Base-by-base conservation (phyloP, 2,888 invertebrate species). In the Hipparchia sbordonii region DNA sequence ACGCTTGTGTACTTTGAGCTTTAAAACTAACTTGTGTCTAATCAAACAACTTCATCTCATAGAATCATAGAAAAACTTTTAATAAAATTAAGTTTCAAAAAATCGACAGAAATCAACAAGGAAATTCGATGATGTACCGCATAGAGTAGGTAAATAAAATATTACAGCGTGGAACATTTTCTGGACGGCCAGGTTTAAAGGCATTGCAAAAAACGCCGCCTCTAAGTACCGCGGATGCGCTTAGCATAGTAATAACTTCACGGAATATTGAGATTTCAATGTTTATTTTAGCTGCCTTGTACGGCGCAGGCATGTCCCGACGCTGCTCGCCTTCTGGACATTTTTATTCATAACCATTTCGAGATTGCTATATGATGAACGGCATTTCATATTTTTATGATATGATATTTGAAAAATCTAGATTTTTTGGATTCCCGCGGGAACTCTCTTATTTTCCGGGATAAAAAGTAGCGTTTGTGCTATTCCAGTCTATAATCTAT, bases 231-330 rank as follows among this genome's bases (percentile, higher is more conserved):
- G 67, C 60, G 39, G 65, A 72, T 66, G 71, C 72, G 66, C 68
- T 76, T 69, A 76, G 76, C 76, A 76, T 74, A 74, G 57, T 57
- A 70, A 72, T 71, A 71, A 57, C 67, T 72, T 66, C 72, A 68
- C 51, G 67, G 74, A 72, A 72, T 74, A 71, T 69, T 63, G 56
- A 66, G 13, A 74, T 74, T 71, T 65, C 23, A 68, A 74, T 69
- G 65, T 69, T 45, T 51, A 23, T 33, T 48, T 48, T 12, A 59
- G 68, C 6, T 12, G 4, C 67, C 68, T 23, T 68, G 48, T 61
- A 69, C 12, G 61, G 69, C 51, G 23, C 52, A 13, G 23, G 54
- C 13, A 69, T 52, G n/a, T 45, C 12, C 45, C 12, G 9, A 39
- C 5, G 59, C 51, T 51, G 51, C 10, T 23, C 39, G n/a, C 13